Evolutionary conservation across 1,140 invertebrate genomes (phyloP).

Genomic region (Argopecten irradians): DNA sequence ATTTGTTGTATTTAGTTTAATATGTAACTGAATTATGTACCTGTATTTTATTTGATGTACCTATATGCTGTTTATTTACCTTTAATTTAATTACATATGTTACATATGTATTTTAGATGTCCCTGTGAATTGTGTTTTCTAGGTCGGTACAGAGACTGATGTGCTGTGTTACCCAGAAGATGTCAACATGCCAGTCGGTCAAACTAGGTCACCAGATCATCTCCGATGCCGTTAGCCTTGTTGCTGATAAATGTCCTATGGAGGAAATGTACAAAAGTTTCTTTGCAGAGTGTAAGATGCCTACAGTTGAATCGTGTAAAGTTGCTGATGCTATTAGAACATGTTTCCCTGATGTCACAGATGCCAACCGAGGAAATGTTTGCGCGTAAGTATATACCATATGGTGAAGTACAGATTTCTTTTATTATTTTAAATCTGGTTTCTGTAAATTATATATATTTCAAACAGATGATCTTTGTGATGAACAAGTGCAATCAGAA

Average conservation of each 20-base stretch:
- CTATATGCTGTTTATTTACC: too few species aligned
- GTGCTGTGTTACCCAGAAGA: slow-evolving; percentile 2
- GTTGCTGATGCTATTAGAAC: neutral
- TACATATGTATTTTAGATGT: too few species aligned
- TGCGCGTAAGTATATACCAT: neutral
- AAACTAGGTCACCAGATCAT: neutral
- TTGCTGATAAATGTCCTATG: neutral
- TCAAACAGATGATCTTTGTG: too few species aligned
- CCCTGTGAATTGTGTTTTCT: neutral
- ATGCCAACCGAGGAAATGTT: neutral
- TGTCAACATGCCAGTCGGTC: neutral
- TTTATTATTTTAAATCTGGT: too few species aligned
- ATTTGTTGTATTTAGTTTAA: too few species aligned
- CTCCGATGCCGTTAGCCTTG: neutral
- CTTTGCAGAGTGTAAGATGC: neutral
- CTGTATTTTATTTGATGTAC: too few species aligned
- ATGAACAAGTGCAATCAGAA: too few species aligned
- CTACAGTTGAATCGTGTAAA: neutral
- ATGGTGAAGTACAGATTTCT: too few species aligned
- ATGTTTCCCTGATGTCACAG: neutral
- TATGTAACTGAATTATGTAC: too few species aligned
- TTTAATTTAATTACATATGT: too few species aligned
- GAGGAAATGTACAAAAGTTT: neutral
- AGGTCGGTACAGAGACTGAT: neutral
- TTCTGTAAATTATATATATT: too few species aligned